phyloP scores from a whole-genome alignment of 2,797 vertebrate species.

The Vireo griseus region DNA sequence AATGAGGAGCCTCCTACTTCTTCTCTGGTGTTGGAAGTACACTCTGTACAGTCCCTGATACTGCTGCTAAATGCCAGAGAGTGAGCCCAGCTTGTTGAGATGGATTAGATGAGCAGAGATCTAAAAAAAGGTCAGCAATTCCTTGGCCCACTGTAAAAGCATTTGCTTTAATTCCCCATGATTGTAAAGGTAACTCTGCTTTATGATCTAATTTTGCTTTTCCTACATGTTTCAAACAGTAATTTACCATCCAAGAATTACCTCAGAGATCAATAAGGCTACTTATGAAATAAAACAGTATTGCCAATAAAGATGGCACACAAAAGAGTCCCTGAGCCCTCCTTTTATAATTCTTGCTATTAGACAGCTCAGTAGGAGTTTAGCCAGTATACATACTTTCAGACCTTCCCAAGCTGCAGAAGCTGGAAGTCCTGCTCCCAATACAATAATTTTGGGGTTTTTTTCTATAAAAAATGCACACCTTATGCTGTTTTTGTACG shows the following conservation, averaged over 20 bases:
- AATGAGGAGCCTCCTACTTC: neutral
- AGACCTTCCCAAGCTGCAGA: neutral
- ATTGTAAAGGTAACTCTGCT: neutral
- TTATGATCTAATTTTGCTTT: neutral
- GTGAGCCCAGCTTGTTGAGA: neutral
- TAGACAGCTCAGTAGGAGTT: neutral
- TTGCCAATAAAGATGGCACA: neutral
- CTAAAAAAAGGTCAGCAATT: neutral
- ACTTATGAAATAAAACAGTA: neutral
- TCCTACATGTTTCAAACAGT: neutral
- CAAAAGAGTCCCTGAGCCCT: neutral
- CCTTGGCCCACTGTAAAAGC: neutral
- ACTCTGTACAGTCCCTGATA: conserved; percentile 9
- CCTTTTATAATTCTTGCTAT: neutral
- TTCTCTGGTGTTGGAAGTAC: conserved; percentile 18
- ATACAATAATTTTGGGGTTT: neutral
- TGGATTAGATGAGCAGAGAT: neutral
- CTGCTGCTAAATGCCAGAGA: neutral
- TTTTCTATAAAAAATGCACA: neutral
- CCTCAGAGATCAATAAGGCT: neutral
- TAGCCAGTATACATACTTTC: neutral
- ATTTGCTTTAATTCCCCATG: neutral
- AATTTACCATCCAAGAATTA: neutral
- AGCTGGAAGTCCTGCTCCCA: neutral
- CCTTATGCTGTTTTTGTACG: neutral